phyloP scores from a whole-genome alignment of 2,797 vertebrate species.

The Ctenosaura bakeri region DNA sequence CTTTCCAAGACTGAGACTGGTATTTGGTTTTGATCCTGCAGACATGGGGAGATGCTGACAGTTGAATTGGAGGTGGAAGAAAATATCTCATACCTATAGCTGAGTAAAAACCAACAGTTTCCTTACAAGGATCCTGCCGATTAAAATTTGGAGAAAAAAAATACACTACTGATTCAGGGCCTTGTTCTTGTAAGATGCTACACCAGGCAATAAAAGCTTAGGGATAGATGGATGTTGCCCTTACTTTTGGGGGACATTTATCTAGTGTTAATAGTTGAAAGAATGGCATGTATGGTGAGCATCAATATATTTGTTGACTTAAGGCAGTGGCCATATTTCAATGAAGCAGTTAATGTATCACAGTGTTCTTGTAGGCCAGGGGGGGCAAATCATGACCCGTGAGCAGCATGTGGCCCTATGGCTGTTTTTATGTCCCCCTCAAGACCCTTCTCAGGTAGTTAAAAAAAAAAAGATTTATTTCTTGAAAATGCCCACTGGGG shows the following conservation, averaged over 20 bases:
- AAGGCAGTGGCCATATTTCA: background rate
- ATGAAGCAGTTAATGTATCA: background rate
- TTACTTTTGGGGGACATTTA: background rate
- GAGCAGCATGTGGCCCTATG: too few relatives aligned
- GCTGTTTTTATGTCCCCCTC: too few relatives aligned
- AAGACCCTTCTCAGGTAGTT: too few relatives aligned
- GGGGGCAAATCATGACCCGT: too few relatives aligned
- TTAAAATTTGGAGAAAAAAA: background rate
- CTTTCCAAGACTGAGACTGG: slow-evolving; percentile 71
- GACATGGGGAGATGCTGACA: slow-evolving; percentile 85
- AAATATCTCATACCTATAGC: slow-evolving; percentile 89
- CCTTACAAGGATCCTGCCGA: slow-evolving; percentile 34
- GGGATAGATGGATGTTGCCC: too few relatives aligned
- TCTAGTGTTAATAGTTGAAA: too few relatives aligned
- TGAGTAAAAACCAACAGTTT: slow-evolving; percentile 76
- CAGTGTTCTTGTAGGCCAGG: too few relatives aligned
- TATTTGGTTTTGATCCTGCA: slow-evolving; percentile 71
- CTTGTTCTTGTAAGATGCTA: background rate
- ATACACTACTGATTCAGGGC: background rate
- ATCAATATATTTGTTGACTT: background rate
- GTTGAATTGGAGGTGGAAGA: slow-evolving; percentile 85
- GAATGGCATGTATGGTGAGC: too few relatives aligned
- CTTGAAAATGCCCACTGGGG: background rate
- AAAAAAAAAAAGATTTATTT: too few relatives aligned
- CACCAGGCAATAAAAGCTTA: background rate